Base-by-base conservation (phyloP, 2,113 vertebrate species). In the Phyllopteryx taeniolatus region DNA sequence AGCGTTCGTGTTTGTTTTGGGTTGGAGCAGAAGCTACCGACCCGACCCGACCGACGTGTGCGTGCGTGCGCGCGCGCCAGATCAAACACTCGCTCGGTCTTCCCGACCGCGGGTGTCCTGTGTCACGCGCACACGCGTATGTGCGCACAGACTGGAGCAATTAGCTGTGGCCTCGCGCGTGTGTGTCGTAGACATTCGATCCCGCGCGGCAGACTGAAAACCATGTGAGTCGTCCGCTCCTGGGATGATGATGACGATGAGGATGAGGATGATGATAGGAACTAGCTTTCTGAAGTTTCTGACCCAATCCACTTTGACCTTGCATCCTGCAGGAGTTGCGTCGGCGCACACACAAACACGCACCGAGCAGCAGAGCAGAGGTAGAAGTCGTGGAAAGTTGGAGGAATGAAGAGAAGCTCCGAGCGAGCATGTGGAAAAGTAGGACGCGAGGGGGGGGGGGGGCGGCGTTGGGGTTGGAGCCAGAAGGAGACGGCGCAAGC, bases 1-100 rank as follows among this genome's bases (percentile, higher is more conserved):
- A 51, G 12, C 31, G 8, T 43, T 77, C 51, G 60, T 76, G 76
- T 80, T 85, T 47, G 66, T 74, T 53, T 75, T 46, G 51, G 79
- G 57, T 82, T 71, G 73, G 43, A 6, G 46, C 9, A 67, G 67
- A n/a, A 54, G 13, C 76, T 22, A 72, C 47, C 44, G 0, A 19
- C 42, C 51, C 39, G 44, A 47, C 27, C 27, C 35, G 35, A 39
- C 35, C 35, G 35, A 79, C 47, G n/a, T n/a, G 14, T 44, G 64
- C 68, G 19, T 47, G 22, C 43, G 53, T 57, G 78, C 65, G 68
- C 20, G 44, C 78, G 51, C 67, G 20, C 70, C 63, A 46, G 80
- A 71, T 81, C 65, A 73, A 79, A 86, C 80, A 83, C 56, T 76
- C 76, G 33, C 77, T 69, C 79, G 78, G 82, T 82, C 79, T 88